Percentiles rank a stretch among this genome's conserved stretches.
phyloP scores from a whole-genome alignment of 2,797 vertebrate genomes.

The Myripristis jacobus region DNA sequence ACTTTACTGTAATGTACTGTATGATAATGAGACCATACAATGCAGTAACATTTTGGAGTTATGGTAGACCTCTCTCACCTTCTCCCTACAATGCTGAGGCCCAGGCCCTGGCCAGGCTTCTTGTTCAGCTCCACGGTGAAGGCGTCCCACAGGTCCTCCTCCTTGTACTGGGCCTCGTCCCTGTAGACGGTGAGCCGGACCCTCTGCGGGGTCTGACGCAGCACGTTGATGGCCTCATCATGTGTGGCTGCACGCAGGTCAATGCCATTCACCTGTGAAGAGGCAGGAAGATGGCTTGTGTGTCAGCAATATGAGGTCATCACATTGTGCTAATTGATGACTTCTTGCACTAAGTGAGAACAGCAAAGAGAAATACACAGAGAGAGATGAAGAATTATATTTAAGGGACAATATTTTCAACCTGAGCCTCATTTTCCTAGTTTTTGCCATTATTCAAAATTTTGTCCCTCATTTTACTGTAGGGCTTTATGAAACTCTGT shows the following conservation, averaged over 20 bases:
- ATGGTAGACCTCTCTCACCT: constrained; percentile 80
- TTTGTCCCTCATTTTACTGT: no score
- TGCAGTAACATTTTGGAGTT: background rate
- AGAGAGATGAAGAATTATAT: background rate
- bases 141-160: constrained; percentile 94
- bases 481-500: no score
- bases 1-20: no score
- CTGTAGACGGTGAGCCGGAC: constrained; percentile 92
- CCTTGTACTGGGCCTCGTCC: constrained; percentile 96
- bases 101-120: constrained; percentile 91
- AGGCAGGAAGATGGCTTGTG: background rate
- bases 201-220: constrained; percentile 93
- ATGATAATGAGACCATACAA: background rate
- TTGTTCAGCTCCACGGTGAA: constrained; percentile 92
- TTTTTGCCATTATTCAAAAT: no score
- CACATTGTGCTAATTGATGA: background rate
- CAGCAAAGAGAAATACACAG: background rate
- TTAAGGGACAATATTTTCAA: background rate
- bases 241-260: constrained; percentile 93
- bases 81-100: constrained; percentile 96
- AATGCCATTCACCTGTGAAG: constrained; percentile 90
- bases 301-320: background rate
- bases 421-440: no score
- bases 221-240: constrained; percentile 97
- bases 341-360: background rate